phyloP scores from a whole-genome alignment of 2,797 vertebrate genomes.

The Buceros bicornis region DNA sequence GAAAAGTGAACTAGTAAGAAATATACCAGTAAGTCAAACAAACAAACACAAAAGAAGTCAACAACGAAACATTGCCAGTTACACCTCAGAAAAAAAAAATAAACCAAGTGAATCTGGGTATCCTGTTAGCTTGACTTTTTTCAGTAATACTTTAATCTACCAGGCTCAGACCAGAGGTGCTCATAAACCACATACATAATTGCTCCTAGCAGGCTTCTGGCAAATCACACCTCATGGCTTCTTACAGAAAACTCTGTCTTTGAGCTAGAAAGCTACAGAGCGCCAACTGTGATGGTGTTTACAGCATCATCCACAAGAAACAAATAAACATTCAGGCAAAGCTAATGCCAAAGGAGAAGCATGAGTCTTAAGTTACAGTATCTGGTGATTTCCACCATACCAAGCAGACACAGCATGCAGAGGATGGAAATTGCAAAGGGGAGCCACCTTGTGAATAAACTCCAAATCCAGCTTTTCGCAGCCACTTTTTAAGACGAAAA shows the following conservation, averaged over 20 bases:
- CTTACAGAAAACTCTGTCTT: constrained; percentile 16
- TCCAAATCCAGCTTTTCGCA: neutral
- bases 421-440: neutral
- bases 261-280: neutral
- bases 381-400: neutral
- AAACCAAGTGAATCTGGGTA: neutral
- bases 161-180: neutral
- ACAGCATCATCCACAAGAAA: neutral
- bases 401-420: neutral
- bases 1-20: neutral
- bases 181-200: constrained; percentile 34
- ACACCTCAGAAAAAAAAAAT: neutral
- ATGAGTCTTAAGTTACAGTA: neutral
- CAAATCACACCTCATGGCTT: constrained; percentile 4
- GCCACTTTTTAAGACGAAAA: neutral
- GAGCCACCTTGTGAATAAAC: neutral
- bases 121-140: neutral
- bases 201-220: constrained; percentile 35
- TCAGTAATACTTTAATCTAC: neutral
- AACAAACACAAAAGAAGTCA: neutral
- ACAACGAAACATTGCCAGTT: neutral
- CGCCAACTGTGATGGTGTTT: neutral
- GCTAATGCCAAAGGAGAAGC: neutral
- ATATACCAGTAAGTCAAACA: neutral
- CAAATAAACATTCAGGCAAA: neutral